Evolutionary conservation across 2,888 invertebrate genomes (phyloP), one percentile per base, ranked within the genome.

Genomic region (Hoplodrina ambigua): DNA sequence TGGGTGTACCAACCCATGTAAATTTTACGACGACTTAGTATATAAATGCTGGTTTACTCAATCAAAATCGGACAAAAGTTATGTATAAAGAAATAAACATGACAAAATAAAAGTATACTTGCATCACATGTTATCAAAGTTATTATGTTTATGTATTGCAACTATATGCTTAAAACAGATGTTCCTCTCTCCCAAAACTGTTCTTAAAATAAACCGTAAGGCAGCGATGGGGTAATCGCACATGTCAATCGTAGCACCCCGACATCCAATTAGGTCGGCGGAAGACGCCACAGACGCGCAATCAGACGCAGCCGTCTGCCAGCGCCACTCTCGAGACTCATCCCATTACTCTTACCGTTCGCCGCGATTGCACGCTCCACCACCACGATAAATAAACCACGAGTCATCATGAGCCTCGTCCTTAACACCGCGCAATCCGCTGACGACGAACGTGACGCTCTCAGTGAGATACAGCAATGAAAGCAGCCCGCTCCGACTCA

Each of bases 371-470:
- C 82, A 80, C 78, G 84, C 74, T 83, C 69, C 72, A 72, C 74
- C 83, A 75, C 70, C 68, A 65, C 78, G 85, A 88, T 88, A 88
- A 89, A 88, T 86, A 85, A 83, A 79, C 67, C 69, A 72, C 69
- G 70, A 87, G 78, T 86, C 86, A 85, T 85, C 83, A 82, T 78
- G 83, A 72, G 74, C 78, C 64, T 74, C 75, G 72, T 80, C 80
- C 78, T 72, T 75, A 85, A 69, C 70, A 78, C 72, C 65, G 77
- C 76, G 83, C 81, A 64, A 77, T 78, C 80, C 84, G 59, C 85
- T 88, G 89, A 88, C 90, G 88, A 81, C 71, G 76, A 84, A 85
- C 89, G 89, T 89, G 91, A 90, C 86, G 87, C 83, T 81, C 76
- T 65, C 77, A 79, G 78, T 78, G 73, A 87, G 91, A 90, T 92